Percentiles rank a stretch among this genome's conserved stretches.
These are phyloP conservation scores for Pilophorus perplexus DNA, from an alignment of 2,888 invertebrate genomes.

Conservation along the genomic window DNA sequence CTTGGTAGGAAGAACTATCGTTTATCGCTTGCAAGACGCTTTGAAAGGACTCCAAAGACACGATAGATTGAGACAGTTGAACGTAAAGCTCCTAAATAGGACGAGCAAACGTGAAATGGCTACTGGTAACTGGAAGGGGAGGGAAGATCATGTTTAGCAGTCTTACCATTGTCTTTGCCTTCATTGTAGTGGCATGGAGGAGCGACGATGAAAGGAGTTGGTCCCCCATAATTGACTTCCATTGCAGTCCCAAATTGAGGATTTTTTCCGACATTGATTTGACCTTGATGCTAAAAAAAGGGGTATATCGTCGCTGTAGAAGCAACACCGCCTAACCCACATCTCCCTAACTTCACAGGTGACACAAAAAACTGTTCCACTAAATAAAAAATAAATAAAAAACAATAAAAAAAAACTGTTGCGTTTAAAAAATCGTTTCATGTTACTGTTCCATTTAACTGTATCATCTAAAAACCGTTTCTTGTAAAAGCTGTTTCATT, in stretches of 20 bases:
- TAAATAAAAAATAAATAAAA: not conserved
- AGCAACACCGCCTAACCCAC: too few relatives aligned
- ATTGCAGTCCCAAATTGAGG: not conserved
- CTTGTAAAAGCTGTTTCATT: too few relatives aligned
- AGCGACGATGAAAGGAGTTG: constrained; percentile 8
- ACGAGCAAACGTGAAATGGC: too few relatives aligned
- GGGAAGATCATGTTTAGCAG: not conserved
- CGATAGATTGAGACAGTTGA: not conserved
- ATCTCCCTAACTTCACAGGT: too few relatives aligned
- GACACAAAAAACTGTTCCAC: too few relatives aligned
- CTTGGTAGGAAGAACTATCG: constrained; percentile 16
- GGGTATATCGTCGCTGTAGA: too few relatives aligned
- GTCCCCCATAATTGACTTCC: constrained; percentile 20
- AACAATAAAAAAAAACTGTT: not conserved
- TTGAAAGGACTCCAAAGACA: constrained; percentile 29
- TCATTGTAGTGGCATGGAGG: not conserved
- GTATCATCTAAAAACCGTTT: too few relatives aligned
- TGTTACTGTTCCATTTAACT: too few relatives aligned
- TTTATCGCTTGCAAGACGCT: constrained; percentile 30
- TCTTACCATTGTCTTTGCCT: not conserved
- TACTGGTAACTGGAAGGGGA: too few relatives aligned
- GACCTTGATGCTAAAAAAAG: constrained; percentile 5
- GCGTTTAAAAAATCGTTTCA: too few relatives aligned
- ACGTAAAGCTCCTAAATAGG: constrained; percentile 2
- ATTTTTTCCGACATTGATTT: not conserved